Base-by-base conservation (phyloP, 2,888 invertebrate genomes). In the Criorhina ranunculi region DNA sequence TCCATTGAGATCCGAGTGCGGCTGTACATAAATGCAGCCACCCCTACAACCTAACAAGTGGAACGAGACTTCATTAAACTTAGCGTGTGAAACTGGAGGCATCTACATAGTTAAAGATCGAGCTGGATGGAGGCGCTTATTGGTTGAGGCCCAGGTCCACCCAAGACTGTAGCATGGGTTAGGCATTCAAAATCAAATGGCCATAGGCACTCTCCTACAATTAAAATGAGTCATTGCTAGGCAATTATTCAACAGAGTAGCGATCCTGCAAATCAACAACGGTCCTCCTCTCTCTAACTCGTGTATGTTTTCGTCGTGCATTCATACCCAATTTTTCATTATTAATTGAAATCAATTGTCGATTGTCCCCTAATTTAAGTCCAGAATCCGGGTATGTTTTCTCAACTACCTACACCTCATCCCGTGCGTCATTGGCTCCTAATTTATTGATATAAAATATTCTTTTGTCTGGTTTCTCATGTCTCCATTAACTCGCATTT, bases 391-490 rank as follows among this genome's bases (percentile, higher is more conserved):
- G 57, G 40, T 46, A 42, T 83, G 69, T 80, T 75, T 79, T 72
- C 59, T 35, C 59, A 70, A 35, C 42, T 37, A 72, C 64, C 42
- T 37, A 72, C 64, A 81, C 72, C 66, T 78, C 62, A 51, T 31
- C 42, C 12, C 51, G 24, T 46, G 44, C 59, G 67, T 59, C 73
- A 85, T 64, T 80, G 85, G 69, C 75, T 85, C 75, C 80, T 85
- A 80, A 85, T 85, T 85, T 85, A 85, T 85, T 75, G 79, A 79
- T 64, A 85, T 75, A 69, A 79, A 85, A 85, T 85, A 57, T 70
- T 73, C 79, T 64, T 70, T 35, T 75, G 85, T 75, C 79, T 80
- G 79, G 67, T 59, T 64, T 59, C 55, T 59, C 75, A 70, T 70
- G 85, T 79, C 80, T 85, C 70, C 70, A 85, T 85, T 80, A 75